Conservation (phyloP, 2,113 vertebrate genomes). For the Herpetotheres cachinnans region DNA sequence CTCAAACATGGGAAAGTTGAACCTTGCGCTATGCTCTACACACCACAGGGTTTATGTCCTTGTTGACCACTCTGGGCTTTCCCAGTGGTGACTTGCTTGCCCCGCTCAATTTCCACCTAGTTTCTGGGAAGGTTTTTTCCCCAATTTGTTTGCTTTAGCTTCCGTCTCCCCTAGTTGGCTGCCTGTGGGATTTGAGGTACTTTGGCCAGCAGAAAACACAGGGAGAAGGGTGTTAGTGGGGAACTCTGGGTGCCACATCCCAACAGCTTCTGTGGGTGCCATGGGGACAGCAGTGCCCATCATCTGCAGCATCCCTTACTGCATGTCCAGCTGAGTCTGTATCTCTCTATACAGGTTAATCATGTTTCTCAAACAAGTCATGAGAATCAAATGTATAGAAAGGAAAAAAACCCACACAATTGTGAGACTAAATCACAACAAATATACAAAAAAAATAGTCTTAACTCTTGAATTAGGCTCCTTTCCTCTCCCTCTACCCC, state of each 20-base stretch:
- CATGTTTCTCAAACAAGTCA: background rate
- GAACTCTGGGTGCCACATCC: background rate
- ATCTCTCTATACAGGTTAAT: background rate
- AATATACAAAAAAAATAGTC: background rate
- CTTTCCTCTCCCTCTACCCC: background rate
- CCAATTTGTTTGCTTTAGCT: background rate
- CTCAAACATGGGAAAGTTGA: background rate
- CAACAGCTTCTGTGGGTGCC: background rate
- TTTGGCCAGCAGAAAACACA: background rate
- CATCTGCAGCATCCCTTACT: background rate
- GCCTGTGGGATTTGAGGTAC: background rate
- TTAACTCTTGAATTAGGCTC: background rate
- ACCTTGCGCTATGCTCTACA: background rate
- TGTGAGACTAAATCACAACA: background rate
- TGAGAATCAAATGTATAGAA: background rate
- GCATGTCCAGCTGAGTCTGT: background rate
- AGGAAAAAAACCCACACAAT: background rate
- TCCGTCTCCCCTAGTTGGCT: background rate
- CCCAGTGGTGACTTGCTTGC: background rate
- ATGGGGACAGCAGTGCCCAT: accelerated
- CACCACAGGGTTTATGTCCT: accelerated
- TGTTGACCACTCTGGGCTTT: background rate
- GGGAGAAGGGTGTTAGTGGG: background rate
- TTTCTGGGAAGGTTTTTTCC: background rate
- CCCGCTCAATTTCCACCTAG: background rate